Evolutionary conservation across 2,888 invertebrate genomes (phyloP).

Genomic region (Listrodromus nycthemerus): DNA sequence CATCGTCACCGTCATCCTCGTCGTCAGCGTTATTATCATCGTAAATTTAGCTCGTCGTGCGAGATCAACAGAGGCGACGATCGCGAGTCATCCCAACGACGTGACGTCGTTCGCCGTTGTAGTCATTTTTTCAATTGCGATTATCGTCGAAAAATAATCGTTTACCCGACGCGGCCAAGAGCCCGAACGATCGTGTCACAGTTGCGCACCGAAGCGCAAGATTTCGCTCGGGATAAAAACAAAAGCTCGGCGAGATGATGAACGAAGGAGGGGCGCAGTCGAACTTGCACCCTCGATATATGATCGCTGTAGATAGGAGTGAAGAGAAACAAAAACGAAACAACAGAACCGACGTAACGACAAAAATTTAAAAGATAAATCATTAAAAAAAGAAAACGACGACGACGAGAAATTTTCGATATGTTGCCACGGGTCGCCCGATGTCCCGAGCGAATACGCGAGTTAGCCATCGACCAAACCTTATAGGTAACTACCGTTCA

Average conservation of each 20-base stretch:
- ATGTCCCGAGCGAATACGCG: conserved; percentile 67
- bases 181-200: conserved; percentile 14
- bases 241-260: conserved; percentile 58
- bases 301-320: conserved; percentile 44
- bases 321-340: conserved; percentile 5
- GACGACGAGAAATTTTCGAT: conserved; percentile 35
- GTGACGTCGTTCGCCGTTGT: conserved; percentile 28
- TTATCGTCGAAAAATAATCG: conserved; percentile 31
- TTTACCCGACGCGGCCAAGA: conserved; percentile 16
- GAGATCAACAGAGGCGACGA: conserved; percentile 15
- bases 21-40: conserved; percentile 65
- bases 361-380: background rate
- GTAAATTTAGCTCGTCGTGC: conserved; percentile 57
- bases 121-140: conserved; percentile 55
- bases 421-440: conserved; percentile 11
- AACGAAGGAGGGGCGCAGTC: conserved; percentile 40
- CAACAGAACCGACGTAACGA: conserved; percentile 9
- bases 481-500: conserved; percentile 78
- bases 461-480: conserved; percentile 79
- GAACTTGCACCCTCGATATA: conserved; percentile 31
- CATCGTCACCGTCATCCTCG: conserved; percentile 75
- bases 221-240: conserved; percentile 39
- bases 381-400: conserved; percentile 30
- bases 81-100: conserved; percentile 32
- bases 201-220: conserved; percentile 69